phyloP scores from a whole-genome alignment of 2,888 invertebrate species.

The Diaperis boleti region DNA sequence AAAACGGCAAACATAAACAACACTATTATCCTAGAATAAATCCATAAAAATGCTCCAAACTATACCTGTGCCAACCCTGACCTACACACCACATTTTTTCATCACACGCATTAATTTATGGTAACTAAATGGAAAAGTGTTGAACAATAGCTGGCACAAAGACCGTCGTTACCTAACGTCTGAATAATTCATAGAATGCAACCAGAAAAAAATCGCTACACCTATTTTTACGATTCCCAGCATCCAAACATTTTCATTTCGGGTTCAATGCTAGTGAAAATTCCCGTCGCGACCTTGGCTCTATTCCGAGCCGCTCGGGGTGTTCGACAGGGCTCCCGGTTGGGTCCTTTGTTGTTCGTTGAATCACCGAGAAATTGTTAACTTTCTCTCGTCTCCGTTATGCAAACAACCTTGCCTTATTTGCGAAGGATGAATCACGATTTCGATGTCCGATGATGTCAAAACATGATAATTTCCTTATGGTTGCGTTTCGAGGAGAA shows the following conservation, averaged over 20 bases:
- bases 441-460: background rate
- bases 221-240: background rate
- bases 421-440: background rate
- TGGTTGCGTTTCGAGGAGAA: background rate
- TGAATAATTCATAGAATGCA: background rate
- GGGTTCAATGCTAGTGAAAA: slow-evolving; percentile 2
- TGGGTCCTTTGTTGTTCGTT: background rate
- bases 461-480: background rate
- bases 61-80: background rate
- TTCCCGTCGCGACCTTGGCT: background rate
- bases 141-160: background rate
- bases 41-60: too few relatives aligned
- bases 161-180: background rate
- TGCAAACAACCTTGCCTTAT: slow-evolving; percentile 4
- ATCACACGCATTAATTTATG: background rate
- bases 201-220: background rate
- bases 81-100: background rate
- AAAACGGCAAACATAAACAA: too few relatives aligned
- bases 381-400: slow-evolving; percentile 6
- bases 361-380: background rate
- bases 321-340: background rate
- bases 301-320: background rate
- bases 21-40: too few relatives aligned
- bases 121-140: slow-evolving; percentile 1
- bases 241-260: slow-evolving; percentile 1